Conservation (phyloP, 2,797 vertebrate species). For the Alfaro cultratus region DNA sequence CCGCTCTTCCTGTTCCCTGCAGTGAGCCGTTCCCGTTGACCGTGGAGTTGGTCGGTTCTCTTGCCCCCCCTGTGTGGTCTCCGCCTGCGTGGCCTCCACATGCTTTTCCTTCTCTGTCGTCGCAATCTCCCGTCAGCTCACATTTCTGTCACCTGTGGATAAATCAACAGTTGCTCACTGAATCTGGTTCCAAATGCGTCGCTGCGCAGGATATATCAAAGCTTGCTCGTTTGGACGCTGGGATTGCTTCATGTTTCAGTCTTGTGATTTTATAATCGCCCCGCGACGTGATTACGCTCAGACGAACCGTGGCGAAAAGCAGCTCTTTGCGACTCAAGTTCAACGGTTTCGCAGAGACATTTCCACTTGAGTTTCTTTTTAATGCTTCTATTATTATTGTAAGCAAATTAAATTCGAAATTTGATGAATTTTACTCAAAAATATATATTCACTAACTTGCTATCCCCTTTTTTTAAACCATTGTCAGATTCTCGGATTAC, state of each 20-base stretch:
- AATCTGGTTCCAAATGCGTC: slow-evolving; percentile 42
- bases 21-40: slow-evolving; percentile 68
- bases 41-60: slow-evolving; percentile 72
- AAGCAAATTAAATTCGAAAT: not conserved
- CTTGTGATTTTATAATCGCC: slow-evolving; percentile 50
- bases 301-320: not conserved
- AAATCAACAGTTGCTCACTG: slow-evolving; percentile 58
- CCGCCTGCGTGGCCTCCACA: slow-evolving; percentile 29
- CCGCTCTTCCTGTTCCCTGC: slow-evolving; percentile 19
- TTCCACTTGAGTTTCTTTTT: not conserved
- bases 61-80: slow-evolving; percentile 55
- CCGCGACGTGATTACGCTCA: slow-evolving; percentile 21
- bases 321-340: slow-evolving; percentile 67
- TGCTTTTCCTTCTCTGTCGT: slow-evolving; percentile 35
- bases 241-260: slow-evolving; percentile 53
- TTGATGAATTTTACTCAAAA: not conserved
- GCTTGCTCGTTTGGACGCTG: slow-evolving; percentile 9
- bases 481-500: not conserved
- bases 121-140: slow-evolving; percentile 47
- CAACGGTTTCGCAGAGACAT: slow-evolving; percentile 49
- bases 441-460: not conserved
- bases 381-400: not conserved
- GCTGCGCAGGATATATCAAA: not conserved
- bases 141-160: slow-evolving; percentile 76
- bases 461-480: not conserved